A percentile compares a stretch with the other conserved stretches of the same genome.
Conservation (phyloP, 2,113 vertebrate species). For the Eclectus roratus region DNA sequence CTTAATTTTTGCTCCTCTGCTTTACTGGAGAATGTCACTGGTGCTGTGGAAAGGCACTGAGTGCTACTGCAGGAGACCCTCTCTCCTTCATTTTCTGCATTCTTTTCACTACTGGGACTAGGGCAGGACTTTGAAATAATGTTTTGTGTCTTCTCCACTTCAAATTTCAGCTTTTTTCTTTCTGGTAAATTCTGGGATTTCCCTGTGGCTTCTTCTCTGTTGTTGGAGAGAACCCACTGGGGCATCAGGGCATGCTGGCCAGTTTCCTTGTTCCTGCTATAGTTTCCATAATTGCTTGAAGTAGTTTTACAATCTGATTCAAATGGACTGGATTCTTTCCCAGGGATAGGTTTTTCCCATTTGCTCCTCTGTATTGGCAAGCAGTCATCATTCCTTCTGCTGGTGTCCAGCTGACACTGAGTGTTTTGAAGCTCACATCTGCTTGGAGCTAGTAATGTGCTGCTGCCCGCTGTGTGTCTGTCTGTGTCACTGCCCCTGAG, state of each 20-base stretch:
- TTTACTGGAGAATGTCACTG: not conserved
- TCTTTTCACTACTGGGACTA: not conserved
- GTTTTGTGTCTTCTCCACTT: conserved; percentile 17
- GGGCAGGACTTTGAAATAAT: not conserved
- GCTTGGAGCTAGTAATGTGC: not conserved
- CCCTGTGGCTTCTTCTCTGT: not conserved
- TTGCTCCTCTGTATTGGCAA: conserved; percentile 39
- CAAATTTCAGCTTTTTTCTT: conserved; percentile 87
- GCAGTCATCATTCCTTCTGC: not conserved
- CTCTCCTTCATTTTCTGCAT: not conserved
- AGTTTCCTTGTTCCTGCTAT: not conserved
- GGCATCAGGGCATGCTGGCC: not conserved
- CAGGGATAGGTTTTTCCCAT: conserved; percentile 35
- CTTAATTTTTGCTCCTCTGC: not conserved
- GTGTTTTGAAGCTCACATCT: not conserved
- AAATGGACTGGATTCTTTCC: conserved; percentile 24
- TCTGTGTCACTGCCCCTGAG: not conserved
- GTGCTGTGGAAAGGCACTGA: not conserved
- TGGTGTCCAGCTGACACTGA: not conserved
- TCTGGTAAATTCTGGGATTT: conserved; percentile 72
- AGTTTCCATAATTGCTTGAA: not conserved
- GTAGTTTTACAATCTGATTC: not conserved
- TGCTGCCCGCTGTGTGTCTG: not conserved
- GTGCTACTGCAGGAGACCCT: not conserved
- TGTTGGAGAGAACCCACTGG: not conserved